These are phyloP conservation scores for Cheirogaleus medius DNA, from an alignment of 2,113 vertebrate species.

Conservation along the genomic window DNA sequence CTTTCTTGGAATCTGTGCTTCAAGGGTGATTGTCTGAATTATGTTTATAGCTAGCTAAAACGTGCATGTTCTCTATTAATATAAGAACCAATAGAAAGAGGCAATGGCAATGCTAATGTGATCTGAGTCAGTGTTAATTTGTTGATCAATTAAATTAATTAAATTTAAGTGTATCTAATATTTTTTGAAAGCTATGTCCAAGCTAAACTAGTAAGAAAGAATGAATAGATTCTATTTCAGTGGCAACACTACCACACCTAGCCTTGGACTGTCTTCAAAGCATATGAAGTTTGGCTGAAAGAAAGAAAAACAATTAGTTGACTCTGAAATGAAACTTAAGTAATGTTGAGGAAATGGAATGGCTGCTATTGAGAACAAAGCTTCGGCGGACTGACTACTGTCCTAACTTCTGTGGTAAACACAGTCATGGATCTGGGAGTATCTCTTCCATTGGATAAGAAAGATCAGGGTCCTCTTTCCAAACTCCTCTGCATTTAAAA, in stretches of 20 bases:
- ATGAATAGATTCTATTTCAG: not conserved
- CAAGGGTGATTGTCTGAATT: not conserved
- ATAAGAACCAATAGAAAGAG: not conserved
- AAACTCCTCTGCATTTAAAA: not conserved
- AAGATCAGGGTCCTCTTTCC: not conserved
- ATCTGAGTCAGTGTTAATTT: not conserved
- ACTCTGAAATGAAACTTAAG: not conserved
- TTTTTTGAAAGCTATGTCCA: not conserved
- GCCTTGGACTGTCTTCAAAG: not conserved
- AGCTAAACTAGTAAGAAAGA: not conserved
- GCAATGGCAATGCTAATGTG: not conserved
- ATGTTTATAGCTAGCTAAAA: not conserved
- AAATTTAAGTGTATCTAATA: not conserved
- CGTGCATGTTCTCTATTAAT: not conserved
- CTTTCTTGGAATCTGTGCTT: not conserved
- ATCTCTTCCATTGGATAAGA: not conserved
- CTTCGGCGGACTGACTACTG: not conserved
- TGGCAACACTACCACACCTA: not conserved
- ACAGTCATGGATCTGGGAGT: not conserved
- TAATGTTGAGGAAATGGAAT: not conserved
- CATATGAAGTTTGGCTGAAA: not conserved
- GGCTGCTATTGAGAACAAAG: not conserved
- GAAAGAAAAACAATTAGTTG: not conserved
- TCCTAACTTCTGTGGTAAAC: not conserved
- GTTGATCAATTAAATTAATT: not conserved